A percentile compares a stretch with the other conserved stretches of the same genome.
Conservation (phyloP, 2,113 vertebrate genomes). For the Ciconia boyciana region DNA sequence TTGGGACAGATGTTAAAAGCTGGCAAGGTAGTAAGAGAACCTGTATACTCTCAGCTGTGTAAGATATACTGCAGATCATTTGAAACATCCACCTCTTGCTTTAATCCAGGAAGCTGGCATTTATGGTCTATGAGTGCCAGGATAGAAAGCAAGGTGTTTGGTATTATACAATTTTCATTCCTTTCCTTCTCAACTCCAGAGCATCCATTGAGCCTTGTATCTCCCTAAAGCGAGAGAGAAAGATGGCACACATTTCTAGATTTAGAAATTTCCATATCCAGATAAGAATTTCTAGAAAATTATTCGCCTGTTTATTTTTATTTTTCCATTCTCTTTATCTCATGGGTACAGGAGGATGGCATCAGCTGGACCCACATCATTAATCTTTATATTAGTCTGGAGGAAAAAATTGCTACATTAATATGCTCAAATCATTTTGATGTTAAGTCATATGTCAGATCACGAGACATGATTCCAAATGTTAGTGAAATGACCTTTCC, state of each 20-base stretch:
- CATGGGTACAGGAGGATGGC: neutral
- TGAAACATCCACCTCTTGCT: neutral
- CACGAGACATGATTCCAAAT: neutral
- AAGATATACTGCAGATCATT: neutral
- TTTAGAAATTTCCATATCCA: neutral
- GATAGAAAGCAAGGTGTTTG: neutral
- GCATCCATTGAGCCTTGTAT: neutral
- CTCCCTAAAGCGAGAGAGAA: neutral
- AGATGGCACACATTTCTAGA: neutral
- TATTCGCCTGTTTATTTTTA: neutral
- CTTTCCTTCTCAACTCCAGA: neutral
- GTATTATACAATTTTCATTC: neutral
- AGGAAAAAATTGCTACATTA: neutral
- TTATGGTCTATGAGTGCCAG: neutral
- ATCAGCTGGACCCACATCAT: neutral
- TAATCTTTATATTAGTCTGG: neutral
- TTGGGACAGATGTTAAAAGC: neutral
- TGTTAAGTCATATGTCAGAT: conserved; percentile 14
- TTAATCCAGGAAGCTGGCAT: neutral
- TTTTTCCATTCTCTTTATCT: neutral
- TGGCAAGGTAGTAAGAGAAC: neutral
- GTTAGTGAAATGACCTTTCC: conserved; percentile 43
- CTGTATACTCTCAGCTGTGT: neutral
- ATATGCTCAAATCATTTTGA: neutral
- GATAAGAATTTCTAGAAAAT: neutral